Evolutionary conservation across 2,113 vertebrate genomes (phyloP).

Genomic region (Sturnira hondurensis): DNA sequence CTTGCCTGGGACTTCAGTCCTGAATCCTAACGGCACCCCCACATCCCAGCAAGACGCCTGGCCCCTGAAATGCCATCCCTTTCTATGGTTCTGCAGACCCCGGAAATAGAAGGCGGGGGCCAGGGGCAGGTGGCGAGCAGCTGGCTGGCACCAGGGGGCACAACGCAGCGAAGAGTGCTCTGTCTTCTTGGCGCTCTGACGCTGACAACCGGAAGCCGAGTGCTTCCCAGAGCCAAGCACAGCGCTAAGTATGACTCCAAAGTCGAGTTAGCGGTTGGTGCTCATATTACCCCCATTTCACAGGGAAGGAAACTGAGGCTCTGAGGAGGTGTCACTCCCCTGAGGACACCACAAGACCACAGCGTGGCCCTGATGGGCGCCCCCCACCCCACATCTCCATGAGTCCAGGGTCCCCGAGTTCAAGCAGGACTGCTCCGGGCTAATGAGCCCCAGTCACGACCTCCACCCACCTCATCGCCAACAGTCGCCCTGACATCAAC

Average conservation of each 20-base stretch:
- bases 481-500: not conserved
- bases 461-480: not conserved
- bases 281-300: not conserved
- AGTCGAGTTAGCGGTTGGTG: not conserved
- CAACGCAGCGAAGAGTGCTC: not conserved
- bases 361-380: not conserved
- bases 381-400: not conserved
- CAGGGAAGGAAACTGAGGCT: not conserved
- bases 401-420: not conserved
- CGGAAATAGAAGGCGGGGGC: not conserved
- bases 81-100: not conserved
- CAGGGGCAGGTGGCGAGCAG: not conserved
- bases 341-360: not conserved
- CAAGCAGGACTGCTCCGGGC: not conserved
- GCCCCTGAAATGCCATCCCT: not conserved
- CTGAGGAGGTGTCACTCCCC: not conserved
- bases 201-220: not conserved
- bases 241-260: not conserved
- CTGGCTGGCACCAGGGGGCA: not conserved
- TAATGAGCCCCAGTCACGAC: not conserved
- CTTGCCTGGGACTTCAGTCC: not conserved
- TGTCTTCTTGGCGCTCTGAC: not conserved
- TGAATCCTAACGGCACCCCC: not conserved
- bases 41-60: not conserved
- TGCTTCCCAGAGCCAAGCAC: not conserved